Percentiles rank a stretch among this genome's conserved stretches.
Evolutionary conservation across 2,797 vertebrate species (phyloP).

Genomic region (Cyprinodon diabolis): DNA sequence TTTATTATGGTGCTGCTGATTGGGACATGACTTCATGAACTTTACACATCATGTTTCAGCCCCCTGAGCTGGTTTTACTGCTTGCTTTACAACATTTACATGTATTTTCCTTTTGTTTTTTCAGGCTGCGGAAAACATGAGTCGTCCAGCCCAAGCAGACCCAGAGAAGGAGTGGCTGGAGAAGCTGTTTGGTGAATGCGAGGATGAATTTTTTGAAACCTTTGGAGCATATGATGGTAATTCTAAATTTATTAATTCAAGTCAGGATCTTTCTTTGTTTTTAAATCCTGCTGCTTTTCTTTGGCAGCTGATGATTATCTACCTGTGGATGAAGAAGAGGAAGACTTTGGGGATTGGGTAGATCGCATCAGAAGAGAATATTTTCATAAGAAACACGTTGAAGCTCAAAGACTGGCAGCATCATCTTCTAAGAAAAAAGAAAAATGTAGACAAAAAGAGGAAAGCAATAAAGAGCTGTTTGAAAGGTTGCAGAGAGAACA

Average conservation of each 20-base stretch:
- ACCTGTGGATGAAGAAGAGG: slow-evolving; percentile 72
- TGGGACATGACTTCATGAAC: not conserved
- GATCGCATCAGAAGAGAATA: slow-evolving; percentile 84
- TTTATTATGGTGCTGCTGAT: too few species aligned
- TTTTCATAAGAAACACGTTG: slow-evolving; percentile 71
- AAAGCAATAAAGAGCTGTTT: slow-evolving; percentile 57
- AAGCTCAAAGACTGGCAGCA: slow-evolving; percentile 64
- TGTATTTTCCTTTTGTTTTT: slow-evolving; percentile 3
- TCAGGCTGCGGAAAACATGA: slow-evolving; percentile 38
- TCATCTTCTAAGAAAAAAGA: slow-evolving; percentile 43
- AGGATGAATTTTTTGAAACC: slow-evolving; percentile 84
- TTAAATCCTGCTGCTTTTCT: slow-evolving; percentile 2
- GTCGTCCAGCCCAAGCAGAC: slow-evolving; percentile 33
- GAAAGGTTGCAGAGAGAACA: slow-evolving; percentile 78
- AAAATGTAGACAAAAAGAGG: slow-evolving; percentile 55
- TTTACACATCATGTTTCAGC: not conserved
- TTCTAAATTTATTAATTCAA: not conserved
- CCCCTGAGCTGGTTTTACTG: not conserved
- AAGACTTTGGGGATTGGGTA: slow-evolving; percentile 83
- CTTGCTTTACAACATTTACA: not conserved
- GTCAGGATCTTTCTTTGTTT: not conserved
- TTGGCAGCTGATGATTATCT: slow-evolving; percentile 79
- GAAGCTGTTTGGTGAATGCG: slow-evolving; percentile 85
- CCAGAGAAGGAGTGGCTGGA: slow-evolving; percentile 79
- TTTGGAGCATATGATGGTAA: slow-evolving; percentile 85